Conservation (phyloP, 2,888 invertebrate species). For the Ennomos erosarius region DNA sequence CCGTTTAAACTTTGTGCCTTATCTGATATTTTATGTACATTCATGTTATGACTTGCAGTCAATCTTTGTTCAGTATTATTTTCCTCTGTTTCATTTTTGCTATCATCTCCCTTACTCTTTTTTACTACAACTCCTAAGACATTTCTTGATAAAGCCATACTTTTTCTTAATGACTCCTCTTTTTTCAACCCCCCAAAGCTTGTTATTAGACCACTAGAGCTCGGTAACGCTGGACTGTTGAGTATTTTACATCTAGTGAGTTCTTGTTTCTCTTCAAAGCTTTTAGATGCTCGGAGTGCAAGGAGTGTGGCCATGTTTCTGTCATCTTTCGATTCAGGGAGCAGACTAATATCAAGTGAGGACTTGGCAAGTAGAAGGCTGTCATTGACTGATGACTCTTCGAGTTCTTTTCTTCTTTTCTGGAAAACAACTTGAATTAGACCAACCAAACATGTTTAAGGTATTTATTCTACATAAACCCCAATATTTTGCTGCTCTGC, state of each 20-base stretch:
- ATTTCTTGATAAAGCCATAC: constrained; percentile 61
- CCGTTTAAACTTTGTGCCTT: background rate
- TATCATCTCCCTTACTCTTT: constrained; percentile 43
- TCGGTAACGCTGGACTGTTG: constrained; percentile 83
- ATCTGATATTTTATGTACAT: background rate
- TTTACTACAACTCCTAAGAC: constrained; percentile 73
- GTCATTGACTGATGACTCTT: constrained; percentile 88
- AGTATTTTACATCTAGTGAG: constrained; percentile 80
- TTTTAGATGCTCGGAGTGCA: constrained; percentile 86
- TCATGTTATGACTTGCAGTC: background rate
- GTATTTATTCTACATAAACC: too few relatives aligned
- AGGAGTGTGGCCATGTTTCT: constrained; percentile 91
- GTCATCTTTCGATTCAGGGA: constrained; percentile 93
- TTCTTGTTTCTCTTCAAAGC: constrained; percentile 85
- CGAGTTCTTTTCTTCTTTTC: constrained; percentile 90
- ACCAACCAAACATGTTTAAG: too few relatives aligned
- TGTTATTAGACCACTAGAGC: constrained; percentile 76
- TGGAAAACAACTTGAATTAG: constrained; percentile 41
- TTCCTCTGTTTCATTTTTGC: constrained; percentile 5
- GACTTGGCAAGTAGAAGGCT: constrained; percentile 89
- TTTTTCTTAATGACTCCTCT: constrained; percentile 80
- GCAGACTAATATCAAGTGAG: constrained; percentile 90
- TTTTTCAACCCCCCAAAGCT: constrained; percentile 84
- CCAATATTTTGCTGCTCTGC: too few relatives aligned
- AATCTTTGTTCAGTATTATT: constrained; percentile 6